Base-by-base conservation (phyloP, 1,140 invertebrate genomes). In the Stegodyphus dumicola region DNA sequence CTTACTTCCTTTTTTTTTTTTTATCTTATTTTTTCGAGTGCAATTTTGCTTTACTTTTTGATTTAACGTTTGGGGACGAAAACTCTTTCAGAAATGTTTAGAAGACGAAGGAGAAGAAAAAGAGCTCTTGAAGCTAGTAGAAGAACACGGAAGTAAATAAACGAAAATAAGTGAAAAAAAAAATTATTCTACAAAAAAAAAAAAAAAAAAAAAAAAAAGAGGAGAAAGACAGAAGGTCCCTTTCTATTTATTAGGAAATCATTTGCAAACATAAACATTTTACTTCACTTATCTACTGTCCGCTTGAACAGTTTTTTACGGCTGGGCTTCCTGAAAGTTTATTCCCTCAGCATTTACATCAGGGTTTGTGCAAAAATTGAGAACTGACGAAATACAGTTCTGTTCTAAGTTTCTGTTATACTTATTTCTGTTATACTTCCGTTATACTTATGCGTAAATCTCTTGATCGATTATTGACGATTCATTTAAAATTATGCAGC, bases 181-280 rank as follows among this genome's bases (percentile, higher is more conserved):
- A 49, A 78, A 78, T 33, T 33, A 33, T 33, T 33, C n/a, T 11
- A 2, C 3, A 6, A 6, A 54, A 69, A 18, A 6, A 52, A 53
- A 74, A 17, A 83, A 64, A 64, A 73, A 15, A n/a, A 81, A 65
- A n/a, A 54, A 9, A 53, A 48, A 73, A 17, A 73, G 70, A 83
- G 18, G 66, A 10, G 3, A 5, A 74, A 84, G 73, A 84, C 81
- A 84, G 81, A 84, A 84, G 81, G 81, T 76, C 56, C 15, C 73
- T 51, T 77, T 84, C 81, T 84, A 84, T 84, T 84, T 84, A 84
- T 84, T 84, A 84, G 81, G 70, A 84, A 84, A 84, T 84, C 81
- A 84, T 84, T 84, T 84, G 73, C 81, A 84, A 84, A 76, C 81
- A 69, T 84, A 84, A 84, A 84, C 81, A 84, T 84, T 84, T 84